Percentiles rank a stretch among this genome's conserved stretches.
These are phyloP conservation scores for Beaufortia kweichowensis DNA, from an alignment of 2,113 vertebrate species.

Conservation along the genomic window DNA sequence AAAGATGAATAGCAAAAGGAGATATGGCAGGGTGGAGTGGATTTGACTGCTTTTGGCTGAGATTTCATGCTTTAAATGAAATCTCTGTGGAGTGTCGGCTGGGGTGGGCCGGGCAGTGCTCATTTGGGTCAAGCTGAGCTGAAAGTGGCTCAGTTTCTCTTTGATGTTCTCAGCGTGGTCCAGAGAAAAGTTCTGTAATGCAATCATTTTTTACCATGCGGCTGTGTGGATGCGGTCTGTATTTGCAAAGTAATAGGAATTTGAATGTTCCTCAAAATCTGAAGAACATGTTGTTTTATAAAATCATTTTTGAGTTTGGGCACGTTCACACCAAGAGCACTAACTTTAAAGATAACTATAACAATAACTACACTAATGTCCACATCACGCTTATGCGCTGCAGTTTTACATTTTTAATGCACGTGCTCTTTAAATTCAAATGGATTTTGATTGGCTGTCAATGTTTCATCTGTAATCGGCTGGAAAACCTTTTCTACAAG, in stretches of 20 bases:
- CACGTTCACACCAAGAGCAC: too few relatives aligned
- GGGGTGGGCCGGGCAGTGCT: conserved; percentile 1
- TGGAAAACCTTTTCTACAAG: too few relatives aligned
- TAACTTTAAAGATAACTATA: too few relatives aligned
- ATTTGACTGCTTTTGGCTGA: conserved; percentile 39
- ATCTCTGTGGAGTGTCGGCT: conserved; percentile 13
- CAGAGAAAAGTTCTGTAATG: not conserved
- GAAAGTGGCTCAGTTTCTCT: conserved; percentile 4
- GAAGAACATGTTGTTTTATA: not conserved
- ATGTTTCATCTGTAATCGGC: too few relatives aligned
- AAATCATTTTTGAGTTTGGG: too few relatives aligned
- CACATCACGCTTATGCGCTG: too few relatives aligned
- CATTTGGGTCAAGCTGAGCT: conserved; percentile 37
- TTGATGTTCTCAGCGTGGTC: conserved; percentile 36
- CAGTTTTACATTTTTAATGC: too few relatives aligned
- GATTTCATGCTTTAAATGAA: conserved; percentile 44
- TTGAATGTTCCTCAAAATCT: not conserved
- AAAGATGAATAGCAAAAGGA: conserved; percentile 40
- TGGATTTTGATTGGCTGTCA: too few relatives aligned
- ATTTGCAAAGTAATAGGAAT: not conserved
- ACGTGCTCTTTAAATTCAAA: too few relatives aligned
- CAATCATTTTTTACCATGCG: not conserved
- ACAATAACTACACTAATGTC: too few relatives aligned
- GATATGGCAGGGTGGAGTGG: conserved; percentile 30
- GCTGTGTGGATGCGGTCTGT: not conserved